These are phyloP conservation scores for Mystacides longicornis DNA, from an alignment of 2,888 invertebrate genomes.

Conservation along the genomic window DNA sequence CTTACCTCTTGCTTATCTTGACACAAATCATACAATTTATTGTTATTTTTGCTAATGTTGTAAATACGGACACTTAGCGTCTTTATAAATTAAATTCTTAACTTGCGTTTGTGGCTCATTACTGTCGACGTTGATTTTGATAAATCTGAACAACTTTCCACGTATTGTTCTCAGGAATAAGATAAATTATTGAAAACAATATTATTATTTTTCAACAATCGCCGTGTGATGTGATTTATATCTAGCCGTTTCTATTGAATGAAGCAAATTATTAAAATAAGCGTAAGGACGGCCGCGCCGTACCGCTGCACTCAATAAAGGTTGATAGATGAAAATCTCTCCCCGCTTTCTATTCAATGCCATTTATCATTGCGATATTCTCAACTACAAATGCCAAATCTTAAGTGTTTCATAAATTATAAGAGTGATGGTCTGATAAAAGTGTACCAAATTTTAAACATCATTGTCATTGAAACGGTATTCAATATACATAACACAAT, in stretches of 20 bases:
- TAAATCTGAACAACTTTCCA: neutral
- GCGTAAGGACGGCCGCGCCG: conserved; percentile 1
- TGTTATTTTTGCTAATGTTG: neutral
- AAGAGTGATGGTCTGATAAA: too few relatives aligned
- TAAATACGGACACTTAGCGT: neutral
- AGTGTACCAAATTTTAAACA: too few relatives aligned
- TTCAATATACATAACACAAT: too few relatives aligned
- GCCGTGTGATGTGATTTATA: conserved; percentile 8
- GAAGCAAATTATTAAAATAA: conserved; percentile 12
- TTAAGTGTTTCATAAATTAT: too few relatives aligned
- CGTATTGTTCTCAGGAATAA: neutral
- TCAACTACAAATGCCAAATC: too few relatives aligned
- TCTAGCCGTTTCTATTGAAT: conserved; percentile 9
- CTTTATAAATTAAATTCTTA: neutral
- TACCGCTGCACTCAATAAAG: conserved; percentile 9
- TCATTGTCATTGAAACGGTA: too few relatives aligned
- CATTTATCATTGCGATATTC: neutral
- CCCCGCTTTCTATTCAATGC: conserved; percentile 8
- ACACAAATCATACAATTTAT: neutral
- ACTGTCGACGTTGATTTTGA: neutral
- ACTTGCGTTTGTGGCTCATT: conserved; percentile 1
- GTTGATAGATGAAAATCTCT: conserved; percentile 12
- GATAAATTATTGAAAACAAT: conserved; percentile 3
- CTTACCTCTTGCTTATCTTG: neutral
- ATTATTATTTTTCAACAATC: neutral